These are phyloP conservation scores for Pangasius macronema DNA, from an alignment of 2,797 vertebrate genomes.

Conservation along the genomic window DNA sequence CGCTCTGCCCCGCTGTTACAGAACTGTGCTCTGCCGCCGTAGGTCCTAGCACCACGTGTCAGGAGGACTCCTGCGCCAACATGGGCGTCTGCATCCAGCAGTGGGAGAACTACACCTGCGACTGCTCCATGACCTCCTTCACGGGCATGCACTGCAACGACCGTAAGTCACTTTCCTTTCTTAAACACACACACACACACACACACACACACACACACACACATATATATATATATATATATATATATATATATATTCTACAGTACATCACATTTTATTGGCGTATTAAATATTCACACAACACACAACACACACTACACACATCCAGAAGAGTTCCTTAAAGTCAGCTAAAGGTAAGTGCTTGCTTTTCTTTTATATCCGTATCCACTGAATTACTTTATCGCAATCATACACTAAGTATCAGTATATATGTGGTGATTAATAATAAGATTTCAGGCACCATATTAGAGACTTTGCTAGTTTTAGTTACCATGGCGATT, in stretches of 20 bases:
- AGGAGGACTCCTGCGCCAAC: conserved; percentile 95
- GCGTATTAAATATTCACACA: neutral
- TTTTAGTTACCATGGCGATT: neutral
- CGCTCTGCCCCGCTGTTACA: conserved; percentile 50
- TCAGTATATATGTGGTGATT: neutral
- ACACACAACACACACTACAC: conserved; percentile 1
- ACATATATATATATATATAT: no score
- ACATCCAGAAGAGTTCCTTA: neutral
- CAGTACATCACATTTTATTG: neutral
- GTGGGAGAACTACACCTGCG: conserved; percentile 97
- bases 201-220: no score
- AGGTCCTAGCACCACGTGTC: conserved; percentile 97
- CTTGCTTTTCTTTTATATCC: neutral
- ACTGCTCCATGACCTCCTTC: conserved; percentile 97
- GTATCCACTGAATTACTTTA: no score
- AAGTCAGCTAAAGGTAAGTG: conserved; percentile 14
- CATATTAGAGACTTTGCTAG: neutral
- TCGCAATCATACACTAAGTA: neutral
- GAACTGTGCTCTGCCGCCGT: conserved; percentile 56
- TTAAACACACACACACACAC: no score
- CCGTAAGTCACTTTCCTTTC: conserved; percentile 80
- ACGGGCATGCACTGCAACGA: conserved; percentile 95
- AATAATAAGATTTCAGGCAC: neutral
- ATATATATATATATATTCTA: no score
- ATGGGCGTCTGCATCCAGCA: conserved; percentile 97